phyloP scores from a whole-genome alignment of 2,113 vertebrate species.

The Cygnus atratus region DNA sequence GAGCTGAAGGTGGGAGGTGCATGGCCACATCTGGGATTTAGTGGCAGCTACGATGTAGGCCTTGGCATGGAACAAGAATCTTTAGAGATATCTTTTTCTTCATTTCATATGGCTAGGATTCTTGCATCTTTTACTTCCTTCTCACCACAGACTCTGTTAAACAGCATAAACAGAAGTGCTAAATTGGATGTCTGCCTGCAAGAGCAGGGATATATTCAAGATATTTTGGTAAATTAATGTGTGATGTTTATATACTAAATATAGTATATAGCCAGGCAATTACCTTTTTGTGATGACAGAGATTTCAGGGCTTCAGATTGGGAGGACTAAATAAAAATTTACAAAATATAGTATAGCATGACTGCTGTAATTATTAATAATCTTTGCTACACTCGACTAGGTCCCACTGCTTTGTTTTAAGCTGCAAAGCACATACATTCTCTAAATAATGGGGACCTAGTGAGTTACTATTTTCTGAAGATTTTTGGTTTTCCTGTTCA shows the following conservation, averaged over 20 bases:
- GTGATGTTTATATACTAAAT: background rate
- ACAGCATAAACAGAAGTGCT: background rate
- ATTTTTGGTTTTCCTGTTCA: background rate
- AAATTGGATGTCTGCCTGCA: background rate
- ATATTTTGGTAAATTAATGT: background rate
- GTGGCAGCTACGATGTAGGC: fast-evolving
- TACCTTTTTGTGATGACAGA: background rate
- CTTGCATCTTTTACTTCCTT: background rate
- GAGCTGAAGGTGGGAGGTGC: background rate
- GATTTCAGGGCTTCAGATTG: background rate
- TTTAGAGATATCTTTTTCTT: background rate
- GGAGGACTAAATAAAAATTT: background rate
- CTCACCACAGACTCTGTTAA: background rate
- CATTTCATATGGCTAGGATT: background rate
- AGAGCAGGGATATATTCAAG: background rate
- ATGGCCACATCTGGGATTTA: background rate
- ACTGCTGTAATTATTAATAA: background rate
- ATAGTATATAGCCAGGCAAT: background rate
- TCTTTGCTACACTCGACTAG: background rate
- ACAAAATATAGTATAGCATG: background rate
- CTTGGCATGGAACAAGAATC: fast-evolving
- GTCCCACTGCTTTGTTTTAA: background rate
- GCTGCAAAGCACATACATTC: background rate
- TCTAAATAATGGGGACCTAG: background rate
- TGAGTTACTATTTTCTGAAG: background rate